phyloP scores from a whole-genome alignment of 1,140 invertebrate species.

The Thereuonema tuberculata region DNA sequence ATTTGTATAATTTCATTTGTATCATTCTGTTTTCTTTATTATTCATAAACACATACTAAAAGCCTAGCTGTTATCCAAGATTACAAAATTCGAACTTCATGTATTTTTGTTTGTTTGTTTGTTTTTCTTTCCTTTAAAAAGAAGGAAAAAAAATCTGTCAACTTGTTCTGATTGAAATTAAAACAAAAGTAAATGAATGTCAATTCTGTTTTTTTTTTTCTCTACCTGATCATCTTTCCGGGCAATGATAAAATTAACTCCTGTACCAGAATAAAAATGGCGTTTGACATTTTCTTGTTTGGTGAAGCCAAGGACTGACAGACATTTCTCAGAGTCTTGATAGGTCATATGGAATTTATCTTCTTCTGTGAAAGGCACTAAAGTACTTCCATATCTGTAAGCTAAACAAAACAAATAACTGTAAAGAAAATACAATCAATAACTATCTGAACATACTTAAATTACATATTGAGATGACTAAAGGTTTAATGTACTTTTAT shows the following conservation, averaged over 20 bases:
- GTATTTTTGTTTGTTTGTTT: too few species aligned
- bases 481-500: too few species aligned
- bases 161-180: too few species aligned
- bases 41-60: too few species aligned
- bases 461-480: not conserved
- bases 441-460: not conserved
- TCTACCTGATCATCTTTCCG: constrained; percentile 33
- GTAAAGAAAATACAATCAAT: not conserved
- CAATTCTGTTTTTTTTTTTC: too few species aligned
- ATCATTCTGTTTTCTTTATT: too few species aligned
- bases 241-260: constrained; percentile 29
- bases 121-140: too few species aligned
- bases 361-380: constrained; percentile 37
- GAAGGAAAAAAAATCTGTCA: too few species aligned
- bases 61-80: too few species aligned
- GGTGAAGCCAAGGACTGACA: constrained; percentile 38
- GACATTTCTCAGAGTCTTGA: constrained; percentile 32
- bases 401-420: constrained; percentile 26
- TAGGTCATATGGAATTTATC: constrained; percentile 36
- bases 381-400: constrained; percentile 37
- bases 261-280: constrained; percentile 33
- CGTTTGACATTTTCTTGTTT: constrained; percentile 29
- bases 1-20: too few species aligned
- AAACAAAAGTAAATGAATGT: too few species aligned
- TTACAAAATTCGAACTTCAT: too few species aligned